Evolutionary conservation across 2,113 vertebrate species (phyloP).

Genomic region (Sinocyclocheilus grahami): DNA sequence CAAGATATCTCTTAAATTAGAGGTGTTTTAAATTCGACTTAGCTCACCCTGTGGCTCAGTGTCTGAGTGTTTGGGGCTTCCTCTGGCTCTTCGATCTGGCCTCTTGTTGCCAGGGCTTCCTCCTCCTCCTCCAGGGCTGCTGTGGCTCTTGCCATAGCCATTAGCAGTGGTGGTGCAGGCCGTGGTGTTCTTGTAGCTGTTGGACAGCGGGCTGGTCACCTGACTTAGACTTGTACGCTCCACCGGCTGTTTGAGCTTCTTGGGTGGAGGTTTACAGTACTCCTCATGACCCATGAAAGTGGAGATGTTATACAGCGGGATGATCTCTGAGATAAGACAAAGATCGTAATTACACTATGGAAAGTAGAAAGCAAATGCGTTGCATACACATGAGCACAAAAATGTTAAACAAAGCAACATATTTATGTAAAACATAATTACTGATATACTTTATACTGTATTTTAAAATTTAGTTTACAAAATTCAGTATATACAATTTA

Average conservation of each 20-base stretch:
- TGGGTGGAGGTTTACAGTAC: slow-evolving; percentile 85
- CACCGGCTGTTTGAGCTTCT: slow-evolving; percentile 83
- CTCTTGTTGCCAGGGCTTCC: slow-evolving; percentile 74
- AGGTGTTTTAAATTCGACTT: not conserved
- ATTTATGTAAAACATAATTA: not conserved
- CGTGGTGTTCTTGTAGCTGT: slow-evolving; percentile 79
- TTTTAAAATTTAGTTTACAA: not conserved
- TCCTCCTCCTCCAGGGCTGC: slow-evolving; percentile 54
- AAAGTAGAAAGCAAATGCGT: not conserved
- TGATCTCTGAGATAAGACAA: slow-evolving; percentile 77
- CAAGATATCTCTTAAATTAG: not conserved
- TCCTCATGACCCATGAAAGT: slow-evolving; percentile 84
- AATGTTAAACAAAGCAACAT: not conserved
- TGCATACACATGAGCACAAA: not conserved
- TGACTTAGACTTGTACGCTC: slow-evolving; percentile 80
- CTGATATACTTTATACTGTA: not conserved
- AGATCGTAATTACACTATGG: not conserved
- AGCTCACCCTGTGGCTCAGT: slow-evolving; percentile 67
- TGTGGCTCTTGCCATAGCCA: slow-evolving; percentile 77
- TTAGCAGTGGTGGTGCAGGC: slow-evolving; percentile 77
- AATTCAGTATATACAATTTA: not conserved
- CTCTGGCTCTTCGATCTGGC: slow-evolving; percentile 77
- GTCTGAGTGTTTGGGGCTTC: slow-evolving; percentile 83
- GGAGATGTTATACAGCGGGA: slow-evolving; percentile 86
- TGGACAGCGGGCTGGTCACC: slow-evolving; percentile 81